Evolutionary conservation across 2,113 vertebrate species (phyloP), one percentile per base, ranked within the genome.

Genomic region (Calyptommatus sinebrachiatus): DNA sequence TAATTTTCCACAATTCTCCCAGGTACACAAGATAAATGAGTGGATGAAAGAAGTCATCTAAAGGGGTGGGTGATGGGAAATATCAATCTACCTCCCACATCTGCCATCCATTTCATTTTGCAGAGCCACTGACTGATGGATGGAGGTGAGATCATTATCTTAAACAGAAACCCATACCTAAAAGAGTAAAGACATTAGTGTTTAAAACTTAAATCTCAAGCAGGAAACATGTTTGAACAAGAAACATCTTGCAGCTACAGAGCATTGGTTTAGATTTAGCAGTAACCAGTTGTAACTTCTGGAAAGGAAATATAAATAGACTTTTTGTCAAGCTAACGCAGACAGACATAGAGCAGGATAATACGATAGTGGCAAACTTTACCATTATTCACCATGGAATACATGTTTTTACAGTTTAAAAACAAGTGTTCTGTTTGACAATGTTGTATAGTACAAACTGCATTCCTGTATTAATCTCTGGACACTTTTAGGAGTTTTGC

Each of bases 121-220:
- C 8, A 1, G 65, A 69, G 65, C 61, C 72, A 75, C 24, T 62
- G 60, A 31, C 48, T 81, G 79, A 81, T 68, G 65, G 66, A 76
- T 76, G 79, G 66, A 75, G 66, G 73, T 62, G 22, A 8, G 53
- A 76, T 70, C 53, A 35, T 81, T 70, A 76, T 78, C 75, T 84
- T 79, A 66, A 80, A 76, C 69, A 29, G 65, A 79, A 84, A 70
- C 67, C 8, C 71, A 35, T 72, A 63, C 26, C 26, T 66, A 31
- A 67, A 14, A 10, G 41, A 66, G 31, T 9, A 60, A 76, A 78
- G 29, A 20, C 65, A 31, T 68, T 18, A 57, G 45, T 70, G 31
- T 57, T 20, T 46, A 76, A 57, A 20, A 9, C 29, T 63, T 71
- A 71, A 62, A 71, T 57, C 68, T 53, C 73, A 66, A 79, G 65